Base-by-base conservation (phyloP, 2,113 vertebrate genomes). In the Oenanthe oenanthe region DNA sequence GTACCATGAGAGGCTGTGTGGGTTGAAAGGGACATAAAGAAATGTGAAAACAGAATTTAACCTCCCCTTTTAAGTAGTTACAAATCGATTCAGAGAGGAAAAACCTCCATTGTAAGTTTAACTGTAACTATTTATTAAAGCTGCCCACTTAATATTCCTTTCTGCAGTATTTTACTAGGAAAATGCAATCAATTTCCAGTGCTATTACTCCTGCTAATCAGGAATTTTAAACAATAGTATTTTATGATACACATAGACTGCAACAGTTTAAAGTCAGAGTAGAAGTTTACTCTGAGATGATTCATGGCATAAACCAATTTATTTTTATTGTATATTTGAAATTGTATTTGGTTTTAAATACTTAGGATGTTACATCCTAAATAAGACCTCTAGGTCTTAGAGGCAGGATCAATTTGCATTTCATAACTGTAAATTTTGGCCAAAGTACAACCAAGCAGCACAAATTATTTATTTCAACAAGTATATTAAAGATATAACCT, bases 231-330 rank as follows among this genome's bases (percentile, higher is more conserved):
- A 73, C 21, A 79, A 36, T 68, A 36, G 8, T 63, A 53, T 50
- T 80, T 67, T 58, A 79, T 84, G 56, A 74, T 54, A 71, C 6
- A 4, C 12, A 22, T 54, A 91, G 32, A 47, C 31, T 43, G 34
- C 32, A 47, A 29, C 73, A 75, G 45, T 58, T 54, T 83, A 77
- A 58, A 66, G 77, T 40, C 48, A 63, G 8, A 19, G 32, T 12
- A 40, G 60, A 79, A 32, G 13, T 89, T 76, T 92, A 62, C 58
- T 95, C 67, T 81, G 70, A 89, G 61, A 47, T 93, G 94, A 91
- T 62, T 88, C 66, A 36, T 61, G 26, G 13, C 61, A 83, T 42
- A 89, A 85, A 84, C 43, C 32, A 76, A 56, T 83, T 88, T 83
- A 36, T 79, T 65, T 79, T 94, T 88, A 61, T 80, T 63, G n/a